These are phyloP conservation scores for Athene cunicularia DNA, from an alignment of 2,113 vertebrate genomes.

Conservation along the genomic window DNA sequence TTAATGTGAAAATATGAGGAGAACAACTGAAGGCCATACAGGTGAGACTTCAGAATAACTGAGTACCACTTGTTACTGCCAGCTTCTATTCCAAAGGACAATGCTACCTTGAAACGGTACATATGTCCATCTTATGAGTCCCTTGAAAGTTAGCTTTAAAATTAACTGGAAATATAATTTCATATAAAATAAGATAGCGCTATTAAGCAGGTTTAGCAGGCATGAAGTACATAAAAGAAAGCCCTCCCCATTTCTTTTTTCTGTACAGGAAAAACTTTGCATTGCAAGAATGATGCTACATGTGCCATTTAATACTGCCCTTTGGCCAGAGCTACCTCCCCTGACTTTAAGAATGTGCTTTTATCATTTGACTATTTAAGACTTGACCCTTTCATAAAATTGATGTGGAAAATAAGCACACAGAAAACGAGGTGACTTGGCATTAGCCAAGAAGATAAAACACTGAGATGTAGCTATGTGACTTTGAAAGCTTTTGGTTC, in stretches of 20 bases:
- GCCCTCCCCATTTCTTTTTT: neutral
- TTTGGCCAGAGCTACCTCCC: neutral
- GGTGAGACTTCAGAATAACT: neutral
- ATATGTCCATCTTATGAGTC: neutral
- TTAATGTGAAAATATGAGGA: neutral
- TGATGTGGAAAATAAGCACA: conserved; percentile 2
- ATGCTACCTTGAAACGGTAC: neutral
- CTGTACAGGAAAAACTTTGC: conserved; percentile 9
- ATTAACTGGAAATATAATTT: neutral
- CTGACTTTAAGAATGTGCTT: neutral
- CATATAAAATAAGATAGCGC: neutral
- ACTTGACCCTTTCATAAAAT: neutral
- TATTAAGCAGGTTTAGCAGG: neutral
- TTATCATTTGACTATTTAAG: neutral
- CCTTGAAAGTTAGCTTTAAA: conserved; percentile 19
- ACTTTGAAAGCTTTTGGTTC: neutral
- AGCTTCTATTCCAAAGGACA: neutral
- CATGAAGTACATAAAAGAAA: neutral
- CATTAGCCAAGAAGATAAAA: neutral
- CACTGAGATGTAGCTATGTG: neutral
- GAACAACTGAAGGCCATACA: neutral
- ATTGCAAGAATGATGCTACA: neutral
- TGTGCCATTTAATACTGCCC: neutral
- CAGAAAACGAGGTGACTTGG: neutral
- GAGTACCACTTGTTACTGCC: neutral